phyloP scores from a whole-genome alignment of 2,113 vertebrate genomes.

The Recurvirostra avosetta region DNA sequence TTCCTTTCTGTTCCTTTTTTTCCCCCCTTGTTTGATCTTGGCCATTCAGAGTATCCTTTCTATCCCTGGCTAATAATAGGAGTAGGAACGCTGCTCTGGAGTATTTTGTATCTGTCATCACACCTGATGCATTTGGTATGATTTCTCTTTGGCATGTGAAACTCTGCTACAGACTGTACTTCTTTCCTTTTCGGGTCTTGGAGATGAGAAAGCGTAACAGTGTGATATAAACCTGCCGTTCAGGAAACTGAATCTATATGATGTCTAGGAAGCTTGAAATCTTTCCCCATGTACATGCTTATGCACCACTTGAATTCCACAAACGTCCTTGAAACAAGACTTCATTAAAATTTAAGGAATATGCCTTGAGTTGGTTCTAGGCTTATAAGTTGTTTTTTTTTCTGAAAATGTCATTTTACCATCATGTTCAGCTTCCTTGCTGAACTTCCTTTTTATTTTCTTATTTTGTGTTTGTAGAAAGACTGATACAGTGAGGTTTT shows the following conservation, averaged over 20 bases:
- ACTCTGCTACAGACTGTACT: slow-evolving; percentile 1
- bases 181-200: not conserved
- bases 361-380: not conserved
- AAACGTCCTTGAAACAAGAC: not conserved
- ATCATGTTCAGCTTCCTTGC: not conserved
- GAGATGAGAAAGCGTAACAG: not conserved
- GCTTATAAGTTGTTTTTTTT: not conserved
- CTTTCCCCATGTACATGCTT: not conserved
- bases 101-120: slow-evolving; percentile 48
- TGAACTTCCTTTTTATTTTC: not conserved
- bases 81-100: not conserved
- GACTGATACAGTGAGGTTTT: fast-evolving
- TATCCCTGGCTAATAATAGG: slow-evolving; percentile 27
- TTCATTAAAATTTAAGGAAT: not conserved
- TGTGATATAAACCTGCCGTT: not conserved
- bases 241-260: not conserved
- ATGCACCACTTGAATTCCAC: not conserved
- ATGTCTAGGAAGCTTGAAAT: not conserved
- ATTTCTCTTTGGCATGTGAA: not conserved
- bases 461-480: not conserved
- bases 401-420: not conserved
- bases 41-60: slow-evolving; percentile 42
- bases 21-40: not conserved
- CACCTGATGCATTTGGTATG: slow-evolving; percentile 36
- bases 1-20: not conserved